Conservation (phyloP, 2,888 invertebrate species). For the Drosophila acutilabella region DNA sequence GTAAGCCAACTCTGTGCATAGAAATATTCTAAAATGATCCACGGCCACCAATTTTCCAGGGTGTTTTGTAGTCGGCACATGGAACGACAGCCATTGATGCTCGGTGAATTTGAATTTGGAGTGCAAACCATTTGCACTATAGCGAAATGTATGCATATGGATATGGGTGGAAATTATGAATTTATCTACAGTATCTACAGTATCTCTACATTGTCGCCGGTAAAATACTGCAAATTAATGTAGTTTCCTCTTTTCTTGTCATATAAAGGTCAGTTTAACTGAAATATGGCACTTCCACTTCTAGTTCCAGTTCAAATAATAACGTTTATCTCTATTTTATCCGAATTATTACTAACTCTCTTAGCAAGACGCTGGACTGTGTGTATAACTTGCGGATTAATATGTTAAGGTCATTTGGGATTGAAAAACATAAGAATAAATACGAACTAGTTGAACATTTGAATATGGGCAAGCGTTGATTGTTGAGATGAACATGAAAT, state of each 20-base stretch:
- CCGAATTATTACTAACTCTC: too few species aligned
- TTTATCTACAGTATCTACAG: neutral
- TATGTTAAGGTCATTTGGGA: neutral
- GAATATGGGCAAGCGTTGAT: neutral
- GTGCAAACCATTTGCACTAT: slow-evolving; percentile 22
- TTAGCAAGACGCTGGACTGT: too few species aligned
- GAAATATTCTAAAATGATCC: too few species aligned
- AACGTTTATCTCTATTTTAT: neutral
- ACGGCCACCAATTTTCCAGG: too few species aligned
- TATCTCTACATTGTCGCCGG: slow-evolving; percentile 9
- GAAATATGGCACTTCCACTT: neutral
- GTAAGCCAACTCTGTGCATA: too few species aligned
- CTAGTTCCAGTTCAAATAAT: neutral
- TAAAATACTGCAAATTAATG: slow-evolving; percentile 2
- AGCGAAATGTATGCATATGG: slow-evolving; percentile 3
- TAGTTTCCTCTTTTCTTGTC: slow-evolving; percentile 3
- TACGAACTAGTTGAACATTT: neutral
- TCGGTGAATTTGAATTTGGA: slow-evolving; percentile 25
- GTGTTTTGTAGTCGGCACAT: too few species aligned
- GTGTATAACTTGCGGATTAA: too few species aligned
- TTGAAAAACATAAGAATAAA: neutral
- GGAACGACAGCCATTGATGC: too few species aligned
- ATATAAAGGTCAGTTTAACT: neutral
- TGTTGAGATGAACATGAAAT: slow-evolving; percentile 1
- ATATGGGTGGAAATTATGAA: neutral